These are phyloP conservation scores for Xanthorhoe designata DNA, from an alignment of 2,888 invertebrate species.

Conservation along the genomic window DNA sequence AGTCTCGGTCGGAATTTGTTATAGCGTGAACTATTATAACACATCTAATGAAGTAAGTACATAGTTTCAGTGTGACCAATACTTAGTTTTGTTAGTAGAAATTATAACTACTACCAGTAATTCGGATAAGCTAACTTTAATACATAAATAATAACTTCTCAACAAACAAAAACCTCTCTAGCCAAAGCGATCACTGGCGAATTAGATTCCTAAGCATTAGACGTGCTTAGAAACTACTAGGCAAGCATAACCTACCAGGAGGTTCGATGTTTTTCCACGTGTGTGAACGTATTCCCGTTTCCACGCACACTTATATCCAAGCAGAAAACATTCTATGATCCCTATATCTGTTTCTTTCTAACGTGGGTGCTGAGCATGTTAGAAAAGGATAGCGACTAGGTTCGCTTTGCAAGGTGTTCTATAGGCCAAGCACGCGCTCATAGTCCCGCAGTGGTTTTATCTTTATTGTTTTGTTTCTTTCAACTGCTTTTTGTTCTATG, in stretches of 20 bases:
- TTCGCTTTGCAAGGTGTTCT: conserved; percentile 43
- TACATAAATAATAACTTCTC: not conserved
- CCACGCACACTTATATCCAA: conserved; percentile 61
- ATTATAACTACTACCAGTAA: too few relatives aligned
- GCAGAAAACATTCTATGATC: conserved; percentile 71
- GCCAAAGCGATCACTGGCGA: conserved; percentile 38
- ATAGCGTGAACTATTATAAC: not conserved
- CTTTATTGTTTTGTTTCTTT: conserved; percentile 20
- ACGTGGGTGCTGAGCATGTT: conserved; percentile 35
- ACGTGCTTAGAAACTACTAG: conserved; percentile 85
- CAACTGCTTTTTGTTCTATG: conserved; percentile 9
- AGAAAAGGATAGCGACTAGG: conserved; percentile 54
- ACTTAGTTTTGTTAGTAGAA: too few relatives aligned
- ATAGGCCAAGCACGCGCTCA: conserved; percentile 40
- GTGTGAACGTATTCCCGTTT: conserved; percentile 64
- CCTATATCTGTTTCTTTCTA: conserved; percentile 65
- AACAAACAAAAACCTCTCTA: conserved; percentile 9
- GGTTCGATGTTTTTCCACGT: conserved; percentile 68
- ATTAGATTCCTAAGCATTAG: conserved; percentile 81
- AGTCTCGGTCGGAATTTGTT: not conserved
- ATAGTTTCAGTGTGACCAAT: too few relatives aligned
- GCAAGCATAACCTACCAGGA: conserved; percentile 66
- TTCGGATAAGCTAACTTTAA: too few relatives aligned
- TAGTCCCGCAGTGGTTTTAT: conserved; percentile 21
- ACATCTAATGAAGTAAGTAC: not conserved